These are phyloP conservation scores for Tiliacea citrago DNA, from an alignment of 2,888 invertebrate genomes.

Conservation along the genomic window DNA sequence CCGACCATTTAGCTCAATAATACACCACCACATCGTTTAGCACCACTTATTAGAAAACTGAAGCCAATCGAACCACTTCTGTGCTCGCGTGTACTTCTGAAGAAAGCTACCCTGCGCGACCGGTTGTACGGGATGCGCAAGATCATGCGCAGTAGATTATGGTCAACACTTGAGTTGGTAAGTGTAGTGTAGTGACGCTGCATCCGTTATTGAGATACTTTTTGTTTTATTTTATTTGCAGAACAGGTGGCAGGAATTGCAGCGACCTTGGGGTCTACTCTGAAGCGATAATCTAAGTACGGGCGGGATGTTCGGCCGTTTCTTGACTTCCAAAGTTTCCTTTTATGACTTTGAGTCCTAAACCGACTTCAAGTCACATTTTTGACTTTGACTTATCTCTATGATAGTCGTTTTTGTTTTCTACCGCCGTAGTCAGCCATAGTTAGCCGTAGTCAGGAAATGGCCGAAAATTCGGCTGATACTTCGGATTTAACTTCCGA, in stretches of 20 bases:
- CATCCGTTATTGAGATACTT: slow-evolving; percentile 14
- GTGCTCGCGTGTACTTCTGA: slow-evolving; percentile 55
- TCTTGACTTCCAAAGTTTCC: too few relatives aligned
- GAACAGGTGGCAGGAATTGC: background rate
- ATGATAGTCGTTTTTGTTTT: too few relatives aligned
- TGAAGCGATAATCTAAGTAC: too few relatives aligned
- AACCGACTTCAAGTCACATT: too few relatives aligned
- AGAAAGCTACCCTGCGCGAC: slow-evolving; percentile 69
- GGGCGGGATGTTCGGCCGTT: too few relatives aligned
- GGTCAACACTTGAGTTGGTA: slow-evolving; percentile 45
- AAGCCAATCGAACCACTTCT: slow-evolving; percentile 46
- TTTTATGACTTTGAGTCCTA: too few relatives aligned
- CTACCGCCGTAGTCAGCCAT: too few relatives aligned
- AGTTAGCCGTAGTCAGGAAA: too few relatives aligned
- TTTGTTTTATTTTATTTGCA: slow-evolving; percentile 12
- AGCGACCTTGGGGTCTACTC: background rate
- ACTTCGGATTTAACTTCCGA: too few relatives aligned
- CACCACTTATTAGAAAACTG: slow-evolving; percentile 57
- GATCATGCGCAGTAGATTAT: slow-evolving; percentile 30
- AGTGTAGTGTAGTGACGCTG: slow-evolving; percentile 23
- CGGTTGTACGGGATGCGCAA: slow-evolving; percentile 57
- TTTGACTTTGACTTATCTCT: too few relatives aligned
- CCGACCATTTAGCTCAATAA: slow-evolving; percentile 50
- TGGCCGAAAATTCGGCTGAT: too few relatives aligned
- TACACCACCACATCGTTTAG: slow-evolving; percentile 28